Percentiles rank a stretch among this genome's conserved stretches.
phyloP scores from a whole-genome alignment of 2,888 invertebrate genomes.

The Pandemis heparana region DNA sequence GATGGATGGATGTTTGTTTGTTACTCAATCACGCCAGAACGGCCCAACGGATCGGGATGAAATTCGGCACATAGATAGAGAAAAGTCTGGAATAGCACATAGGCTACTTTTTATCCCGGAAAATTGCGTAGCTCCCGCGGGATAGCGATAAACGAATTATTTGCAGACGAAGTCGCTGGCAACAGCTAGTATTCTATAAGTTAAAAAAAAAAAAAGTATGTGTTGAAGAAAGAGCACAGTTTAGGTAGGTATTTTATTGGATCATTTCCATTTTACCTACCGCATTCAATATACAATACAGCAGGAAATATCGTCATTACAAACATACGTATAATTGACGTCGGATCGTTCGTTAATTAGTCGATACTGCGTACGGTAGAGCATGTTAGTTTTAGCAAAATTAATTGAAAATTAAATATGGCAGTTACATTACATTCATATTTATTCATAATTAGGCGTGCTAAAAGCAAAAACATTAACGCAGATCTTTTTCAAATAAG shows the following conservation, averaged over 20 bases:
- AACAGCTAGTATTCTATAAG: too few relatives aligned
- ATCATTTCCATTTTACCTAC: background rate
- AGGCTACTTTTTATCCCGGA: too few relatives aligned
- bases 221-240: background rate
- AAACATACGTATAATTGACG: background rate
- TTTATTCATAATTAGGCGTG: background rate
- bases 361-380: background rate
- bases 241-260: background rate
- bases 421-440: background rate
- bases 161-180: too few relatives aligned
- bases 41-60: too few relatives aligned
- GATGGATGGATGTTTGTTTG: too few relatives aligned
- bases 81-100: too few relatives aligned
- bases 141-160: too few relatives aligned
- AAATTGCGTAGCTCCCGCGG: too few relatives aligned
- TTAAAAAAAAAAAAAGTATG: too few relatives aligned
- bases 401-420: background rate
- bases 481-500: slow-evolving; percentile 18
- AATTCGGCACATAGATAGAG: too few relatives aligned
- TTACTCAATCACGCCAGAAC: too few relatives aligned
- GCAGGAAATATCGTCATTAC: background rate
- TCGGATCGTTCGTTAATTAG: background rate
- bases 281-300: background rate
- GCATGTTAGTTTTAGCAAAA: background rate
- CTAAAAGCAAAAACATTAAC: slow-evolving; percentile 10